Conservation (phyloP, 1,140 invertebrate genomes). For the Pseudobourletiella spinata region DNA sequence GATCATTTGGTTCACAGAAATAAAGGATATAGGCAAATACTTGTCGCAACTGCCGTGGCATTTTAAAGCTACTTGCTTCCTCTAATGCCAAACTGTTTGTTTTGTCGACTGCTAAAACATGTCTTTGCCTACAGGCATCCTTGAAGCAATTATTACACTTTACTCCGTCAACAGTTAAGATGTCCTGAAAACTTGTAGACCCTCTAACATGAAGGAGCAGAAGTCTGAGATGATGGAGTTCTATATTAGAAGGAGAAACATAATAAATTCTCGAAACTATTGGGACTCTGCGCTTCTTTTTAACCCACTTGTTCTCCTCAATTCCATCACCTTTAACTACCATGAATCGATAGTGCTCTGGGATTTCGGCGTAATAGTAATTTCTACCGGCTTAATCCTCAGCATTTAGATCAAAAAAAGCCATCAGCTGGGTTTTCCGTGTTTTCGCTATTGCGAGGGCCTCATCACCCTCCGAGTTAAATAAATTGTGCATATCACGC, state of each 20-base stretch:
- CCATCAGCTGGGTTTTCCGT: slow-evolving; percentile 28
- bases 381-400: not conserved
- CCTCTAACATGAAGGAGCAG: slow-evolving; percentile 39
- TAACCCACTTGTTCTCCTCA: slow-evolving; percentile 23
- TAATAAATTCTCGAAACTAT: slow-evolving; percentile 39
- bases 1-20: slow-evolving; percentile 13
- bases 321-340: slow-evolving; percentile 11
- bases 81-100: slow-evolving; percentile 28
- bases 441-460: slow-evolving; percentile 10
- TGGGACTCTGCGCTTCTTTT: too few relatives aligned
- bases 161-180: slow-evolving; percentile 18
- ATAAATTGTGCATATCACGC: slow-evolving; percentile 41
- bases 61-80: too few relatives aligned
- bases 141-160: slow-evolving; percentile 17
- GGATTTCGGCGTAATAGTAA: slow-evolving; percentile 22
- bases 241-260: slow-evolving; percentile 34
- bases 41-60: too few relatives aligned
- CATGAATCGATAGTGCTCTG: not conserved
- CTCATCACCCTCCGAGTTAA: slow-evolving; percentile 30
- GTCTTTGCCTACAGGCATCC: slow-evolving; percentile 20
- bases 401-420: slow-evolving; percentile 24
- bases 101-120: slow-evolving; percentile 29
- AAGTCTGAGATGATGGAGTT: slow-evolving; percentile 38
- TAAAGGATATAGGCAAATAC: slow-evolving; percentile 37
- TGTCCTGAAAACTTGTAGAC: slow-evolving; percentile 18